These are phyloP conservation scores for Mythimna ferrago DNA, from an alignment of 2,888 invertebrate species.

Conservation along the genomic window DNA sequence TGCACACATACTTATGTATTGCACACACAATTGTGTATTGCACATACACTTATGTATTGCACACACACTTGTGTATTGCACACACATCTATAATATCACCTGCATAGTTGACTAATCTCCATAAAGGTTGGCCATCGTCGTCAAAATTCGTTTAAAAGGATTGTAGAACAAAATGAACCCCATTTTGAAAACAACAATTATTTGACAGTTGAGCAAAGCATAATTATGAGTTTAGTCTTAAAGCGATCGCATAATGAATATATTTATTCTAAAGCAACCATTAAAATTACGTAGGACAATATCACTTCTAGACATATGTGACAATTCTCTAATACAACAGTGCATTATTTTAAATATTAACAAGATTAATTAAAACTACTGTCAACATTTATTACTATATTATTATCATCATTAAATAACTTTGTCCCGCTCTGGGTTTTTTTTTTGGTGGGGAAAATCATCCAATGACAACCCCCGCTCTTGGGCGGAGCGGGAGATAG, in stretches of 20 bases:
- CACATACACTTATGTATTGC: background rate
- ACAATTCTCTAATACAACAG: conserved; percentile 56
- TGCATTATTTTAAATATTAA: conserved; percentile 26
- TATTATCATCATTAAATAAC: no score
- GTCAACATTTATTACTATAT: background rate
- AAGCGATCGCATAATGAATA: background rate
- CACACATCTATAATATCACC: no score
- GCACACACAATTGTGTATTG: no score
- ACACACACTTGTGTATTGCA: background rate
- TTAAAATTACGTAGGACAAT: conserved; percentile 4
- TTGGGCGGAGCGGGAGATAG: no score
- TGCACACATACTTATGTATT: no score
- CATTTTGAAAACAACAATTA: background rate
- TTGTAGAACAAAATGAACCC: background rate
- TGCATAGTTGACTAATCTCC: no score
- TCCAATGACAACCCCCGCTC: no score
- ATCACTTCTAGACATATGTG: conserved; percentile 40
- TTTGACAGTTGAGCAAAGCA: background rate
- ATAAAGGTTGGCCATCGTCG: background rate
- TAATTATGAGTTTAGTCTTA: background rate
- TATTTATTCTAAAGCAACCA: no score
- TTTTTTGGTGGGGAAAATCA: no score
- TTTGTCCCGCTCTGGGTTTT: no score
- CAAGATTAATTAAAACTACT: conserved; percentile 14
- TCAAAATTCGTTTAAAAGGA: background rate